Conservation (phyloP, 1,140 invertebrate genomes). For the Scaptomyza hsui region DNA sequence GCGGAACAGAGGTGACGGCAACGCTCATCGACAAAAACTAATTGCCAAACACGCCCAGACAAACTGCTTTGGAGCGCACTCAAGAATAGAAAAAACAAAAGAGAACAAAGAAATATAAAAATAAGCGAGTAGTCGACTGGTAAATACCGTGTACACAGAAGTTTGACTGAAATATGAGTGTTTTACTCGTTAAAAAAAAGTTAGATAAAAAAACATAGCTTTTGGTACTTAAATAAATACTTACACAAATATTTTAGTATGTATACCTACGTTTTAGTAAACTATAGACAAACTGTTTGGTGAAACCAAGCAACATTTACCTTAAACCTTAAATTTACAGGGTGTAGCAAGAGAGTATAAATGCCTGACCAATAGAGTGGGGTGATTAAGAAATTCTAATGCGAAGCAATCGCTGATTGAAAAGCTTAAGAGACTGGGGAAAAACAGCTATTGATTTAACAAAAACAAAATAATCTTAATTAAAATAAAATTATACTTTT, state of each 20-base stretch:
- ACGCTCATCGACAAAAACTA: conserved; percentile 71
- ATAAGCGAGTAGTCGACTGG: neutral
- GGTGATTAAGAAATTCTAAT: neutral
- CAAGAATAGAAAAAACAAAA: conserved; percentile 13
- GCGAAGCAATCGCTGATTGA: neutral
- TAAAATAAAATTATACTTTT: too few species aligned
- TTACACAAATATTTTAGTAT: neutral
- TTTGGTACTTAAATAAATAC: too few species aligned
- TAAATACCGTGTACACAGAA: neutral
- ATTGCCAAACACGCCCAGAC: conserved; percentile 56
- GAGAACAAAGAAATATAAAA: neutral
- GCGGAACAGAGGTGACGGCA: conserved; percentile 21
- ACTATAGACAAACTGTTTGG: neutral
- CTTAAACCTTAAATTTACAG: neutral
- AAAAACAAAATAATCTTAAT: too few species aligned
- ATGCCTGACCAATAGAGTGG: neutral
- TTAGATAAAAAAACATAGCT: too few species aligned
- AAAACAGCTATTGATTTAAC: too few species aligned
- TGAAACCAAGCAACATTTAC: neutral
- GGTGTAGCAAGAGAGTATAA: conserved; percentile 5
- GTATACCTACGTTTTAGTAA: too few species aligned
- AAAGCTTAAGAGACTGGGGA: too few species aligned
- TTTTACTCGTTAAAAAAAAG: too few species aligned
- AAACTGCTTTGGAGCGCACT: neutral
- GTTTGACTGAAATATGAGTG: too few species aligned